Conservation (phyloP, 2,797 vertebrate genomes). For the Danio albolineatus region DNA sequence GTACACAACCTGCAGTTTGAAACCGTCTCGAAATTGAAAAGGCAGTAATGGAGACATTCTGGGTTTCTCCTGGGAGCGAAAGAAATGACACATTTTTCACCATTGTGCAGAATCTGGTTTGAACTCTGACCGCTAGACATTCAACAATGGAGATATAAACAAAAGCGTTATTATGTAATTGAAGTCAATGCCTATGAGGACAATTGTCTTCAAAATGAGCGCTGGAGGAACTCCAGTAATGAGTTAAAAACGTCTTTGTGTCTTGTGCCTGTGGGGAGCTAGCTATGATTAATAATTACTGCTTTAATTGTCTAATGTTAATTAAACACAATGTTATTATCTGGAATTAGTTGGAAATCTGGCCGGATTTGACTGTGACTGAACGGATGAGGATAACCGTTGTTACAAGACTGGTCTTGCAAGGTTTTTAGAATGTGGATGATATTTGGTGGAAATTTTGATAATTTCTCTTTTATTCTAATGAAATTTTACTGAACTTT, state of each 20-base stretch:
- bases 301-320: slow-evolving; percentile 64
- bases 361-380: slow-evolving; percentile 44
- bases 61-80: background rate
- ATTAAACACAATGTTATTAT: slow-evolving; percentile 64
- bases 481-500: too few relatives aligned
- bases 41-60: slow-evolving; percentile 18
- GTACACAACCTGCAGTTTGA: slow-evolving; percentile 33
- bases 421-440: slow-evolving; percentile 4
- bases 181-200: slow-evolving; percentile 46
- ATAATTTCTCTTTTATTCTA: background rate
- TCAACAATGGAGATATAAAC: slow-evolving; percentile 22
- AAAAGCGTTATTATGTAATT: slow-evolving; percentile 50
- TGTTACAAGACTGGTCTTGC: slow-evolving; percentile 17
- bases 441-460: slow-evolving; percentile 2
- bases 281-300: slow-evolving; percentile 62
- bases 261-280: slow-evolving; percentile 57
- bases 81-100: background rate
- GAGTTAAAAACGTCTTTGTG: slow-evolving; percentile 57
- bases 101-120: slow-evolving; percentile 11
- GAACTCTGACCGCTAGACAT: slow-evolving; percentile 22
- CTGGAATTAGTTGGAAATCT: slow-evolving; percentile 58
- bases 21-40: slow-evolving; percentile 35
- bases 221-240: slow-evolving; percentile 58
- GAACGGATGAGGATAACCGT: slow-evolving; percentile 33
- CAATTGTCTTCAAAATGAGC: slow-evolving; percentile 47